Evolutionary conservation across 2,113 vertebrate genomes (phyloP).

Genomic region (Salvelinus alpinus): DNA sequence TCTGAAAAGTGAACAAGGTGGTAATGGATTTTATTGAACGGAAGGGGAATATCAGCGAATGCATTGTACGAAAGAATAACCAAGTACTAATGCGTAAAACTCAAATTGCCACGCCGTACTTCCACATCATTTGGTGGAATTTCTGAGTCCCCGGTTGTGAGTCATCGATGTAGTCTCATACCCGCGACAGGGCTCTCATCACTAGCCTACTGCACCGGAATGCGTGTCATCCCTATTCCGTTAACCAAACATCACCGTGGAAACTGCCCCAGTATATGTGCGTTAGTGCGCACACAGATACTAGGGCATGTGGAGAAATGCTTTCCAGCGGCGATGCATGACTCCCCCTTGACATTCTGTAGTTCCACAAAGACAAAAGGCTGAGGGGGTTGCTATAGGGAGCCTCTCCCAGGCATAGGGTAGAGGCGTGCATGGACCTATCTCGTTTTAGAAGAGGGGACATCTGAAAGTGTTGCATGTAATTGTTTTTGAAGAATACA

Average conservation of each 20-base stretch:
- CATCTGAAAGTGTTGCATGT: too few relatives aligned
- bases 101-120: too few relatives aligned
- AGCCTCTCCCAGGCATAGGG: too few relatives aligned
- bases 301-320: neutral
- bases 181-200: neutral
- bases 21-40: neutral
- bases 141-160: too few relatives aligned
- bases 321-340: neutral
- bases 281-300: too few relatives aligned
- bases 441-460: neutral
- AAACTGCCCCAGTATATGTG: neutral
- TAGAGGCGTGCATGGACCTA: neutral
- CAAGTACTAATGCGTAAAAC: neutral
- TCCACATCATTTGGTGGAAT: too few relatives aligned
- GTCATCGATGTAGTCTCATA: neutral
- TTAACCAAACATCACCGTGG: neutral
- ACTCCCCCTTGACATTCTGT: neutral
- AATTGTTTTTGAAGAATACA: too few relatives aligned
- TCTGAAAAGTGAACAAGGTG: neutral
- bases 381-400: neutral
- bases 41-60: neutral
- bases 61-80: neutral
- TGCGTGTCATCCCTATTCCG: neutral
- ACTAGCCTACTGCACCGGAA: neutral
- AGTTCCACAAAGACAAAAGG: neutral